Conservation (phyloP, 1,140 invertebrate genomes). For the Temnothorax nylanderi region DNA sequence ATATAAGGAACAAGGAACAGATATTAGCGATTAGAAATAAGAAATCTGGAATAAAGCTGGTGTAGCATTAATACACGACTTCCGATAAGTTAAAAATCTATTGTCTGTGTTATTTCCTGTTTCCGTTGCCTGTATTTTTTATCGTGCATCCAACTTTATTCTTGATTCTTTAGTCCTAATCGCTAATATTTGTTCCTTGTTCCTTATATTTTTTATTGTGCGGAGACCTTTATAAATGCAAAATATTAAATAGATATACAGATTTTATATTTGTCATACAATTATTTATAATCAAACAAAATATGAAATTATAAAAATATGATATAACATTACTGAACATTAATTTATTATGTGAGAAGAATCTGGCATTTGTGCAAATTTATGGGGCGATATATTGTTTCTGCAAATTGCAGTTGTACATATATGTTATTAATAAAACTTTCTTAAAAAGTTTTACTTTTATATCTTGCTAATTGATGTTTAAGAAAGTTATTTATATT, state of each 20-base stretch:
- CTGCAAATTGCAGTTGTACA: not conserved
- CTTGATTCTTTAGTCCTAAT: too few species aligned
- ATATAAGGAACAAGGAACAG: too few species aligned
- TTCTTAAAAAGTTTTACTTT: not conserved
- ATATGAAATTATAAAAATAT: not conserved
- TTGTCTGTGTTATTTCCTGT: too few species aligned
- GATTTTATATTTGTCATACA: not conserved
- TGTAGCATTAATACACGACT: too few species aligned
- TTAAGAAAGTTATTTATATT: constrained; percentile 4
- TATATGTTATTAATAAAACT: not conserved
- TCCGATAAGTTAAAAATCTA: too few species aligned
- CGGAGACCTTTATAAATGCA: not conserved
- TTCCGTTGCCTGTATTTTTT: too few species aligned
- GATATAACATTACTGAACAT: not conserved
- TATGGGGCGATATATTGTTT: not conserved
- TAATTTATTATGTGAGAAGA: not conserved
- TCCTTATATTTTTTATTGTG: too few species aligned
- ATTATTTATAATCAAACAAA: not conserved
- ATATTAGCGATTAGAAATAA: too few species aligned
- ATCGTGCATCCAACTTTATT: too few species aligned
- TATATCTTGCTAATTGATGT: not conserved
- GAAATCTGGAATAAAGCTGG: too few species aligned
- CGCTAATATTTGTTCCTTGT: too few species aligned
- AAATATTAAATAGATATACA: not conserved
- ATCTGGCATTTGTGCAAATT: not conserved